phyloP scores from a whole-genome alignment of 92 coral and sea anemone species.

The Epizoanthus ramosus region DNA sequence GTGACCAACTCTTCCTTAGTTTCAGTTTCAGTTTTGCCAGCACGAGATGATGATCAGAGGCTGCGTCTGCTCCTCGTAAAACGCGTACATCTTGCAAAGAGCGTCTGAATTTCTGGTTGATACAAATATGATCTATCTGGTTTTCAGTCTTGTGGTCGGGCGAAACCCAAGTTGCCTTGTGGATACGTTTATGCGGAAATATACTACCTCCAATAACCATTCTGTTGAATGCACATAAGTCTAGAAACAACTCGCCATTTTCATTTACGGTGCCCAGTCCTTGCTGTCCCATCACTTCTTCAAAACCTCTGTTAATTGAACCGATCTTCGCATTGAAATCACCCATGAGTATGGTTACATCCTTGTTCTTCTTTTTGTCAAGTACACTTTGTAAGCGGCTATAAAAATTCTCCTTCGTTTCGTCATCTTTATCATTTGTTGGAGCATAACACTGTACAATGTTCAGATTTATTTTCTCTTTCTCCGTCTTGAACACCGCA shows the following conservation, averaged over 20 bases:
- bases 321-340: constrained; percentile 24
- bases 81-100: constrained; percentile 22
- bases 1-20: constrained; percentile 10
- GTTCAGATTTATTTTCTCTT: too few species aligned
- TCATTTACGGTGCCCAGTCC: constrained; percentile 14
- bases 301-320: not conserved
- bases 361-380: too few species aligned
- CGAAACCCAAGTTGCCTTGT: constrained; percentile 31
- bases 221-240: constrained; percentile 22
- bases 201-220: constrained; percentile 30
- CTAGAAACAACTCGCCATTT: constrained; percentile 25
- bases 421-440: too few species aligned
- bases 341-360: not conserved
- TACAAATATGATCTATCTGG: constrained; percentile 29
- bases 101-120: constrained; percentile 9
- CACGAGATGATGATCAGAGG: not conserved
- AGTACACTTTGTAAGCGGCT: too few species aligned
- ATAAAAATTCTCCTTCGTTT: too few species aligned
- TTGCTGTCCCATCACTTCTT: constrained; percentile 21
- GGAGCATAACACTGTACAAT: too few species aligned
- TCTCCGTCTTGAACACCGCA: too few species aligned
- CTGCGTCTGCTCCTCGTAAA: constrained; percentile 18
- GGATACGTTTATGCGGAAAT: constrained; percentile 23
- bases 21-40: constrained; percentile 23
- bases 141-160: constrained; percentile 27